phyloP scores from a whole-genome alignment of 2,888 invertebrate genomes.

The Empis livida region DNA sequence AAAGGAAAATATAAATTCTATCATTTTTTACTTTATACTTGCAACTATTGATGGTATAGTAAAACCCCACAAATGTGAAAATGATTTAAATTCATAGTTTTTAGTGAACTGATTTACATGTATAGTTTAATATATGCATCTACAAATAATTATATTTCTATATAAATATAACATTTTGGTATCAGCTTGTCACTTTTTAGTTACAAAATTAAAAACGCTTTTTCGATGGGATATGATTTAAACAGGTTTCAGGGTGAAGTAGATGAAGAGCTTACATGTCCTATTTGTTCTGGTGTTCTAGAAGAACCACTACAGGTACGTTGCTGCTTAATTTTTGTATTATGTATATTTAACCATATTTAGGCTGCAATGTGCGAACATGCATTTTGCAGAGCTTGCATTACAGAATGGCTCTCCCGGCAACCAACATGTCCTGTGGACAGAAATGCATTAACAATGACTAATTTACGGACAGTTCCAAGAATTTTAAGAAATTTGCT shows the following conservation, averaged over 20 bases:
- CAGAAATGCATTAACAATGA: constrained; percentile 77
- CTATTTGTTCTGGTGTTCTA: constrained; percentile 89
- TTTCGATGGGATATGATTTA: constrained; percentile 82
- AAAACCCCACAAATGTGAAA: no score
- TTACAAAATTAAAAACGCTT: not conserved
- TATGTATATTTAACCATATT: constrained; percentile 10
- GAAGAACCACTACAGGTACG: constrained; percentile 89
- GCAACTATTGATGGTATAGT: no score
- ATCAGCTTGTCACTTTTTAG: no score
- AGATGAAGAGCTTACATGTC: constrained; percentile 92
- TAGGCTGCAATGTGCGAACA: constrained; percentile 93
- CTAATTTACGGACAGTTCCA: constrained; percentile 82
- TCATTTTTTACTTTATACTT: no score
- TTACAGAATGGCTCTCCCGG: constrained; percentile 87
- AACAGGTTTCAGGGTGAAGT: constrained; percentile 90
- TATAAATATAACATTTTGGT: no score
- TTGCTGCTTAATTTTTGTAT: not conserved
- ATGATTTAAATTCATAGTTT: no score
- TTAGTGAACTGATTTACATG: no score
- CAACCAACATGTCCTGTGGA: constrained; percentile 94
- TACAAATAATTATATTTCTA: no score
- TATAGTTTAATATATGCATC: no score
- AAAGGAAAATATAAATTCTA: no score
- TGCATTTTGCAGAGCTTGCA: constrained; percentile 88
- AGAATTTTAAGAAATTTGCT: constrained; percentile 85